Conservation (phyloP, 1,140 invertebrate genomes). For the Micrasema longulum region DNA sequence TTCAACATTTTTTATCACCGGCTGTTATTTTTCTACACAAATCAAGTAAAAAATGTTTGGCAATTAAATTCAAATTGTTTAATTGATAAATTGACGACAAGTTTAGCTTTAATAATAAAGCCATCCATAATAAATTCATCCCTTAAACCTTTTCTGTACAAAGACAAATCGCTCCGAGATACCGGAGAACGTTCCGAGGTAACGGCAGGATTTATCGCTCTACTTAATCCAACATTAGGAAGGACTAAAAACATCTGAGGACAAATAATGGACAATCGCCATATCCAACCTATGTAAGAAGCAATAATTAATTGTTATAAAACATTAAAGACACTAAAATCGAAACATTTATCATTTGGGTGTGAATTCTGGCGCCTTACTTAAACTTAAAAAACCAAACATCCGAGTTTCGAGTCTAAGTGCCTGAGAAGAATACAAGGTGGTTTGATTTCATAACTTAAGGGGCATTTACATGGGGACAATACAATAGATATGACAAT, state of each 20-base stretch:
- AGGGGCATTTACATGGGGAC: too few relatives aligned
- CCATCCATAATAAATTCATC: slow-evolving; percentile 35
- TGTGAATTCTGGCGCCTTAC: too few relatives aligned
- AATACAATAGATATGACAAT: too few relatives aligned
- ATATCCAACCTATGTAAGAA: background rate
- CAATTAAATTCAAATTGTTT: slow-evolving; percentile 30
- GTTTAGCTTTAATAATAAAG: slow-evolving; percentile 33
- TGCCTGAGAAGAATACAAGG: too few relatives aligned
- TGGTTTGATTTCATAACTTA: too few relatives aligned
- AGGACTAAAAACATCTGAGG: slow-evolving; percentile 33
- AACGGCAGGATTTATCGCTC: slow-evolving; percentile 22
- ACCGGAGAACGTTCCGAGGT: background rate
- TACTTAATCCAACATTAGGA: slow-evolving; percentile 31
- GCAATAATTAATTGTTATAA: slow-evolving; percentile 3
- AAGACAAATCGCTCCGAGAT: slow-evolving; percentile 27
- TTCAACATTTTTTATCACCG: too few relatives aligned
- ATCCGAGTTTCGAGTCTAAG: too few relatives aligned
- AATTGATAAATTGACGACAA: slow-evolving; percentile 34
- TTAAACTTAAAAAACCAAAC: too few relatives aligned
- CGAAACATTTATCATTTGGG: too few relatives aligned
- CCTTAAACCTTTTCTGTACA: slow-evolving; percentile 3
- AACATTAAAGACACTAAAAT: background rate
- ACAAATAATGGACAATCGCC: slow-evolving; percentile 31
- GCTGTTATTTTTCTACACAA: too few relatives aligned
- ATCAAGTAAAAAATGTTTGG: too few relatives aligned